Conservation (phyloP, 2,888 invertebrate genomes). For the Archips xylosteana region DNA sequence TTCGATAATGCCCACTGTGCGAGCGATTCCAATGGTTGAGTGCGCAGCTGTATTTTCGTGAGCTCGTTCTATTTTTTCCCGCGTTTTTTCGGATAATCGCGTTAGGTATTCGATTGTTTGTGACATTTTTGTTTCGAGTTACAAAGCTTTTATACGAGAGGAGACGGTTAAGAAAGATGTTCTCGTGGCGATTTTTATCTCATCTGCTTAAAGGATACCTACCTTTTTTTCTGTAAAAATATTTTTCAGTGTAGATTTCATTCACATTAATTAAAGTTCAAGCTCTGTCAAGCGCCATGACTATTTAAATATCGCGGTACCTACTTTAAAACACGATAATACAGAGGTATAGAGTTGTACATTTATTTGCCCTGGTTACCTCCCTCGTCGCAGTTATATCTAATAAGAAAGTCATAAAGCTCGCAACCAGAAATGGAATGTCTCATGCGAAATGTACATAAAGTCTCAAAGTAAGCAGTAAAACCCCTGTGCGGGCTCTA, state of each 20-base stretch:
- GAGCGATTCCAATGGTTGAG: constrained; percentile 67
- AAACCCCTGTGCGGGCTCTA: constrained; percentile 61
- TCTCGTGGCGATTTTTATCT: background rate
- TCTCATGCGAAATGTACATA: constrained; percentile 66
- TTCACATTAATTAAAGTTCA: constrained; percentile 13
- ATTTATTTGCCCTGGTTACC: constrained; percentile 47
- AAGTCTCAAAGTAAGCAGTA: constrained; percentile 66
- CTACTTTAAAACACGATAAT: constrained; percentile 7
- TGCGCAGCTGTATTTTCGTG: constrained; percentile 59
- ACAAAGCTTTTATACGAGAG: constrained; percentile 14
- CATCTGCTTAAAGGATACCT: constrained; percentile 1
- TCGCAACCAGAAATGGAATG: constrained; percentile 61
- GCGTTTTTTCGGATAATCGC: constrained; percentile 41
- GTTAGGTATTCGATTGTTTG: constrained; percentile 42
- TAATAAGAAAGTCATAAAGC: constrained; percentile 72
- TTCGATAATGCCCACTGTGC: constrained; percentile 75
- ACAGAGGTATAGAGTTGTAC: constrained; percentile 22
- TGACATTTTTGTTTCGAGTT: constrained; percentile 38
- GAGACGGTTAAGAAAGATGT: constrained; percentile 14
- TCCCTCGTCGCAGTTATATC: constrained; percentile 61
- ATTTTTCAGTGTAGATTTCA: background rate
- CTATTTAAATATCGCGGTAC: constrained; percentile 1
- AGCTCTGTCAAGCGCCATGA: background rate
- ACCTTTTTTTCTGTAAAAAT: background rate
- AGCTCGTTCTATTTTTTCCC: constrained; percentile 47